Percentiles rank a stretch among this genome's conserved stretches.
phyloP scores from a whole-genome alignment of 2,797 vertebrate genomes.

The Chaunax sp. region DNA sequence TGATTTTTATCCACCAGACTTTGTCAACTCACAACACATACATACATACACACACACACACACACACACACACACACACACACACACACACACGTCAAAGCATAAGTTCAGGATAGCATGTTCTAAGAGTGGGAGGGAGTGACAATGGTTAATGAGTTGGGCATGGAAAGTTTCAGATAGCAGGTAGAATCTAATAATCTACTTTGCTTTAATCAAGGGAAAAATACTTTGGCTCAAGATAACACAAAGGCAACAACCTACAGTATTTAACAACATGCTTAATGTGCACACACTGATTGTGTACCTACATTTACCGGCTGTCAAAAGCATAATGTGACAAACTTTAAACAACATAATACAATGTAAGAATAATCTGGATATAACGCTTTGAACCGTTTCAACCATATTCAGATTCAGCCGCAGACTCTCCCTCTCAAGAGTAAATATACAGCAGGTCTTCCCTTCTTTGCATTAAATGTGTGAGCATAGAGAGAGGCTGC shows the following conservation, averaged over 20 bases:
- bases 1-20: constrained; percentile 54
- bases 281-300: constrained; percentile 18
- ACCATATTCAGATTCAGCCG: constrained; percentile 14
- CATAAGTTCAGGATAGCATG: constrained; percentile 35
- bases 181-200: constrained; percentile 37
- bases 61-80: constrained; percentile 34
- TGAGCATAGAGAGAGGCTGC: constrained; percentile 36
- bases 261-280: constrained; percentile 19
- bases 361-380: constrained; percentile 11
- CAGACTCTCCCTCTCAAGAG: constrained; percentile 35
- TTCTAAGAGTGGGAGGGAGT: constrained; percentile 22
- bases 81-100: constrained; percentile 24
- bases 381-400: constrained; percentile 13
- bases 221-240: constrained; percentile 37
- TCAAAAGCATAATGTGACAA: constrained; percentile 15
- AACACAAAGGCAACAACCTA: constrained; percentile 24
- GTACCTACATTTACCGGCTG: constrained; percentile 12
- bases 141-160: constrained; percentile 41
- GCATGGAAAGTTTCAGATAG: constrained; percentile 46
- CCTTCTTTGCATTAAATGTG: constrained; percentile 69
- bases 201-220: constrained; percentile 43
- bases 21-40: constrained; percentile 55
- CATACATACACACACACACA: not conserved
- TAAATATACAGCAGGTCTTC: constrained; percentile 48
- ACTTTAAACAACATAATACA: constrained; percentile 3